Evolutionary conservation across 2,113 vertebrate species (phyloP), one percentile per base, ranked within the genome.

Genomic region (Oryzias javanicus): DNA sequence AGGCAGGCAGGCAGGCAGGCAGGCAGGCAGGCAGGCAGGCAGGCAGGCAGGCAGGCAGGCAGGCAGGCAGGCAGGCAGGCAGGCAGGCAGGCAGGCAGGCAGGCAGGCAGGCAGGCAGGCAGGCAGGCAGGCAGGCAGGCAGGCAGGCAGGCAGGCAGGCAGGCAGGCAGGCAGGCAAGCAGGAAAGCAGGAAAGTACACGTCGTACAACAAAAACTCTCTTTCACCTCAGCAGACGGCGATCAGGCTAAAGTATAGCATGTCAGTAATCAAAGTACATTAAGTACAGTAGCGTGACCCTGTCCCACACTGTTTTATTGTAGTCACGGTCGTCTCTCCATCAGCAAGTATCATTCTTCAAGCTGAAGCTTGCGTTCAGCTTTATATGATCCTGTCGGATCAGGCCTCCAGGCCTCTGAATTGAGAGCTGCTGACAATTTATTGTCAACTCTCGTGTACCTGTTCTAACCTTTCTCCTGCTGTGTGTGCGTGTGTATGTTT

Each of bases 351-450:
- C 74, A 74, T 76, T 73, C 78, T 76, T 79, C 80, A 66, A 56
- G 62, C 49, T 64, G 64, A 25, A 61, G 70, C 73, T 64, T 41
- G 64, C 66, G 52, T 71, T 46, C 64, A 22, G 53, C 60, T 41
- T 52, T 69, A 81, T 70, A 67, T 82, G 65, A 65, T 82, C 67
- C 47, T 19, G 49, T 75, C 60, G 80, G 73, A 87, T 70, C 81
- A 78, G 60, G 56, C 72, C 66, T 67, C 51, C 42, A 60, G 57
- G 46, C 60, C 44, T 29, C 67, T 76, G 82, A 90, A 90, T 90
- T 88, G 90, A 86, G 76, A 90, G 83, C 89, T 90, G 90, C 74
- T 89, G 89, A 91, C 88, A 89, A 70, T 80, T 83, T 76, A 84
- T 85, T 88, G 85, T 89, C 79, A 83, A 82, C 79, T 74, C 45